These are phyloP conservation scores for Melitaea cinxia DNA, from an alignment of 1,140 invertebrate genomes.

Conservation along the genomic window DNA sequence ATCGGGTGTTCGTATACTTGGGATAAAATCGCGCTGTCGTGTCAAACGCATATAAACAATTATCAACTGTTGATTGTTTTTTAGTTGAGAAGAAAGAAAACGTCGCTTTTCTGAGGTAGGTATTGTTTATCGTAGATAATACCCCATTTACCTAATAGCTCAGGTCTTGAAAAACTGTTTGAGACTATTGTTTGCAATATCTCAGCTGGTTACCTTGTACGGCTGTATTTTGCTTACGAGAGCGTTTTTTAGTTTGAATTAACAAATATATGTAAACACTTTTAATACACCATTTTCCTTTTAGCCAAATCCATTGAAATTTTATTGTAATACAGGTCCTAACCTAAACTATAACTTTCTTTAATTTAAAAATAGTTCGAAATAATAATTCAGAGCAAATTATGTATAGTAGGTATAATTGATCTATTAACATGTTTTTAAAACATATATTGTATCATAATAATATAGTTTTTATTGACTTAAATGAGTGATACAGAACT, in stretches of 20 bases:
- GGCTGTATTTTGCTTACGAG: conserved; percentile 3
- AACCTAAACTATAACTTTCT: no score
- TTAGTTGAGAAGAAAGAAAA: conserved; percentile 11
- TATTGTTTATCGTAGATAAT: not conserved
- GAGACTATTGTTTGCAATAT: conserved; percentile 11
- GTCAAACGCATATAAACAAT: conserved; percentile 48
- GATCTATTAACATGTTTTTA: no score
- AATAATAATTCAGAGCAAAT: no score
- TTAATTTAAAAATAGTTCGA: no score
- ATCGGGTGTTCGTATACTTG: conserved; percentile 36
- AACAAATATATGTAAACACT: no score
- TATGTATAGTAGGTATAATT: no score
- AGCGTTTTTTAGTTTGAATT: not conserved
- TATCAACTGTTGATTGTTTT: conserved; percentile 26
- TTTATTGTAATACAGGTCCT: no score
- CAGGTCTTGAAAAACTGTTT: not conserved
- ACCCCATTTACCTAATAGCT: not conserved
- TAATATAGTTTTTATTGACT: no score
- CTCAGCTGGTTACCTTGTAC: conserved; percentile 16
- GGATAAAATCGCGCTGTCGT: conserved; percentile 24
- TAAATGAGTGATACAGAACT: no score
- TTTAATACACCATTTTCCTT: no score
- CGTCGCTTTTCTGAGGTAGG: conserved; percentile 10
- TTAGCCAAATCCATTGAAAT: no score
- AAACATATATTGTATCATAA: no score